Evolutionary conservation across 2,113 vertebrate genomes (phyloP).

Genomic region (Emydocephalus ijimae): DNA sequence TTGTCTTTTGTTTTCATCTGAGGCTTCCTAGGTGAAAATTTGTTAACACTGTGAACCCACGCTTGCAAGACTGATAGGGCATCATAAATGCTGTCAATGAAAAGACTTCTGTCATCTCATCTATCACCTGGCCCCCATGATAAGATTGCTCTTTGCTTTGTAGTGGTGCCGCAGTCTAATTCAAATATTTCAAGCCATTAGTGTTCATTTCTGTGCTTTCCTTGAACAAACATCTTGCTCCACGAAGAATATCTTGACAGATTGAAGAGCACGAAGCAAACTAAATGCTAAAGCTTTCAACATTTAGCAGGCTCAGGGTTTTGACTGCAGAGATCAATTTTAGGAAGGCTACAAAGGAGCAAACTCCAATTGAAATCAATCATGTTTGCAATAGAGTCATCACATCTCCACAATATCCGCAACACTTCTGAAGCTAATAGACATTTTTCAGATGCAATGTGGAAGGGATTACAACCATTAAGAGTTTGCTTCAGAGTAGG

Average conservation of each 20-base stretch:
- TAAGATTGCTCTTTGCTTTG: constrained; percentile 21
- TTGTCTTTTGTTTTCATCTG: background rate
- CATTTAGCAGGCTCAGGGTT: constrained; percentile 6
- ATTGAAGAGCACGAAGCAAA: background rate
- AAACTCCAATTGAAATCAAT: background rate
- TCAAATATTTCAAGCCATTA: constrained; percentile 6
- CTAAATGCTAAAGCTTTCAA: constrained; percentile 2
- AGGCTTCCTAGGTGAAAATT: background rate
- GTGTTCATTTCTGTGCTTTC: background rate
- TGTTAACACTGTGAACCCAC: background rate
- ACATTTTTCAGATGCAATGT: background rate
- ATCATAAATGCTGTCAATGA: background rate
- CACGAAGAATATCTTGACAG: background rate
- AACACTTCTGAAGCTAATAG: background rate
- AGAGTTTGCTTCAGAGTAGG: background rate
- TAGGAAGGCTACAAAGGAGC: background rate
- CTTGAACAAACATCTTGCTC: constrained; percentile 12
- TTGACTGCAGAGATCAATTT: background rate
- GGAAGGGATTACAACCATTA: background rate
- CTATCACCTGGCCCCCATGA: constrained; percentile 2
- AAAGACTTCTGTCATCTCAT: constrained; percentile 10
- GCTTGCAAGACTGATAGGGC: background rate
- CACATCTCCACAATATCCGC: background rate
- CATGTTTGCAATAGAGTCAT: background rate
- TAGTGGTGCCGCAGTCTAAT: background rate